Evolutionary conservation across 2,113 vertebrate genomes (phyloP).

Genomic region (Pteronura brasiliensis): DNA sequence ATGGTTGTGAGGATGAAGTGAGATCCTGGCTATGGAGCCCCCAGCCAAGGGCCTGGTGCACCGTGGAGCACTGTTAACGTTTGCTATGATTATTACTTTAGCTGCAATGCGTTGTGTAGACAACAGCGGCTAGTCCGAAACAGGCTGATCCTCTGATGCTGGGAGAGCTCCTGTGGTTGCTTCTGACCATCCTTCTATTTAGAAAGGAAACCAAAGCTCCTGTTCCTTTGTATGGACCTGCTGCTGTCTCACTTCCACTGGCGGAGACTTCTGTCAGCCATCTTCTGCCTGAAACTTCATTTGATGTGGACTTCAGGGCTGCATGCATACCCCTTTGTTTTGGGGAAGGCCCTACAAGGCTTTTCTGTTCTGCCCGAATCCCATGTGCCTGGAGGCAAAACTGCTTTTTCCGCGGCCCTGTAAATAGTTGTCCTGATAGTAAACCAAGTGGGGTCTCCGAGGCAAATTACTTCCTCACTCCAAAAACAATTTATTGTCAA

Average conservation of each 20-base stretch:
- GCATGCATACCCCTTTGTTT: background rate
- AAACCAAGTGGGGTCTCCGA: background rate
- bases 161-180: background rate
- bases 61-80: background rate
- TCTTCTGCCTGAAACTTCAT: background rate
- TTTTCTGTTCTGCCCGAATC: background rate
- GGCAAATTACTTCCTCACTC: background rate
- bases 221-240: background rate
- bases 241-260: background rate
- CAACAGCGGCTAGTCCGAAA: background rate
- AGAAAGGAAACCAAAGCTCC: background rate
- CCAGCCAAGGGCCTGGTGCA: background rate
- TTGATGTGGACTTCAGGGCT: background rate
- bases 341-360: background rate
- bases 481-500: background rate
- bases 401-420: background rate
- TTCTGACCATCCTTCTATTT: background rate
- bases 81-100: background rate
- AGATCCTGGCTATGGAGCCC: background rate
- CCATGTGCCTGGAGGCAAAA: background rate
- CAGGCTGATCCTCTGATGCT: background rate
- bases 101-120: background rate
- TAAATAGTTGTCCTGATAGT: background rate
- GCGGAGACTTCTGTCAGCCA: background rate
- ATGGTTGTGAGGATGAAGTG: background rate